Evolutionary conservation across 1,140 invertebrate genomes (phyloP), one percentile per base, ranked within the genome.

Genomic region (Chelonus insularis): DNA sequence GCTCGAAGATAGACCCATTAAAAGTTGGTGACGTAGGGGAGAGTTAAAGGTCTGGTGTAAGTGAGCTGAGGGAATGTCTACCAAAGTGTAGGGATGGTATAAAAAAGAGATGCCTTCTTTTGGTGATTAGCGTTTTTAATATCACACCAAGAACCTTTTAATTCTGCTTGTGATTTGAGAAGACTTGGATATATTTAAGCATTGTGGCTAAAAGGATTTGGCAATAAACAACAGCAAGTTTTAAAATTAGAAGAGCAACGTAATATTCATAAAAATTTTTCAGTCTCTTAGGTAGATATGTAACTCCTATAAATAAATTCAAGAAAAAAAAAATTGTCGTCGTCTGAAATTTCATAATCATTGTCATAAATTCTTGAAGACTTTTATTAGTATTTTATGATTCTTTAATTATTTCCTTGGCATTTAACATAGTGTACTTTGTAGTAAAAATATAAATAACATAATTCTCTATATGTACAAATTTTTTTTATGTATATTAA

Each of bases 161-260:
- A 61, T 55, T 62, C 48, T 12, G n/a, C 21, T 12, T 2, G 20
- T 7, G 21, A n/a, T 1, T n/a, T 3, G 12, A 48, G 21, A 4
- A 11, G 11, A 25, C 1, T 25, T 23, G 11, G 9, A 3, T 3
- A 23, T 18, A n/a, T 1, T 36, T 3, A 12, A 5, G 16, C 2
- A 14, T 39, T 37, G 1, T 67, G 69, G 72, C 74, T 81, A 80
- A 81, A 80, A 80, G 79, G 79, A 78, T 80, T 80, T 70, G 70
- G 69, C 74, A 75, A 80, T 81, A 80, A 80, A 79, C 72, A 75
- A 75, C 71, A 55, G 66, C 64, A 65, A 29, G 34, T 65, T 67
- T 57, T 57, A 47, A 29, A 25, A 16, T 45, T 29, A 23, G 65
- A 51, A 34, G 21, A 50, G 4, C 63, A 59, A 65, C 48, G 64